Evolutionary conservation across 2,113 vertebrate species (phyloP).

Genomic region (Chionomys nivalis): DNA sequence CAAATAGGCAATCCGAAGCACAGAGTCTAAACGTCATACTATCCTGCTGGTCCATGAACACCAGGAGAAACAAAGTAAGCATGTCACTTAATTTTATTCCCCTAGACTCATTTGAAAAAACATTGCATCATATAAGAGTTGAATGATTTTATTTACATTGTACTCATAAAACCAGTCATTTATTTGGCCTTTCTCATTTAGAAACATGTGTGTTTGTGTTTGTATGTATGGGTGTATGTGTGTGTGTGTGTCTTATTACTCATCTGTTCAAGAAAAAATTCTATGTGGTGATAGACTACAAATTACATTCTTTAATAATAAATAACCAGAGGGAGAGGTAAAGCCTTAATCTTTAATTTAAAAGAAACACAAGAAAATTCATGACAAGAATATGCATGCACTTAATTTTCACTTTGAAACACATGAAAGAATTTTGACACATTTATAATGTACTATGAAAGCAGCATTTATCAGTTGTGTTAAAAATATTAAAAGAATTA

Average conservation of each 20-base stretch:
- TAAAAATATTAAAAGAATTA: neutral
- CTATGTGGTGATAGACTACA: slow-evolving; percentile 50
- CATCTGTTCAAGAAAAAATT: slow-evolving; percentile 61
- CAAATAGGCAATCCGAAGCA: neutral
- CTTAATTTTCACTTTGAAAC: slow-evolving; percentile 39
- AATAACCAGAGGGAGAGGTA: slow-evolving; percentile 50
- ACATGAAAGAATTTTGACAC: neutral
- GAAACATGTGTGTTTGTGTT: slow-evolving; percentile 34
- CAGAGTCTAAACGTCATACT: neutral
- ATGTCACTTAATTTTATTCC: slow-evolving; percentile 12
- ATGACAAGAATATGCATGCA: slow-evolving; percentile 41
- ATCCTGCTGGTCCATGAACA: neutral
- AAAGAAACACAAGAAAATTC: slow-evolving; percentile 61
- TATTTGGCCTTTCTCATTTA: slow-evolving; percentile 40
- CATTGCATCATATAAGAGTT: neutral
- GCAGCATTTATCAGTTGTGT: neutral
- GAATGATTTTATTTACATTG: slow-evolving; percentile 42
- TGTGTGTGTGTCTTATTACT: slow-evolving; percentile 42
- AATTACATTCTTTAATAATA: slow-evolving; percentile 71
- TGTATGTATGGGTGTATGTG: neutral
- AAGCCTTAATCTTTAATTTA: slow-evolving; percentile 59
- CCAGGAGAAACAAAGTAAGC: slow-evolving; percentile 12
- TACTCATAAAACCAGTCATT: slow-evolving; percentile 16
- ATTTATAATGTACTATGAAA: slow-evolving; percentile 43
- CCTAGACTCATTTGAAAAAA: neutral